These are phyloP conservation scores for Barbus barbus DNA, from an alignment of 2,113 vertebrate genomes.

Conservation along the genomic window DNA sequence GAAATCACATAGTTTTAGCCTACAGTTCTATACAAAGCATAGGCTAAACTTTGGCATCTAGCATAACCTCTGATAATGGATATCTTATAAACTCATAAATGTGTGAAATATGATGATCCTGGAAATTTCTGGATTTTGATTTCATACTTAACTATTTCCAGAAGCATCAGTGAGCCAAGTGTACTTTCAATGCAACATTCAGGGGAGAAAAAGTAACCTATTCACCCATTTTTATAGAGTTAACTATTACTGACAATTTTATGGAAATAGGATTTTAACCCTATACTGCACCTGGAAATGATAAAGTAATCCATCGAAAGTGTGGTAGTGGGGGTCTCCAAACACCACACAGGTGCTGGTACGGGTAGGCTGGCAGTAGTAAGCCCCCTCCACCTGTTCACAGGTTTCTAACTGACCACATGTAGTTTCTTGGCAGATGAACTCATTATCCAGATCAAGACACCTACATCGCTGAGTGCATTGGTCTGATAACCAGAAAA, in stretches of 20 bases:
- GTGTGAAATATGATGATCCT: background rate
- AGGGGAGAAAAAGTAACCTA: no score
- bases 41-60: background rate
- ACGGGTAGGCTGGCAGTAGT: slow-evolving; percentile 89
- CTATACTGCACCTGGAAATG: slow-evolving; percentile 83
- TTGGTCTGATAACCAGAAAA: slow-evolving; percentile 91
- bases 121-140: background rate
- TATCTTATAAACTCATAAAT: background rate
- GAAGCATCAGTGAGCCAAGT: background rate
- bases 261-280: background rate
- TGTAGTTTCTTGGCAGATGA: slow-evolving; percentile 85
- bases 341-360: slow-evolving; percentile 97
- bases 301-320: slow-evolving; percentile 97
- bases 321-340: slow-evolving; percentile 97
- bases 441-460: slow-evolving; percentile 89
- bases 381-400: slow-evolving; percentile 85
- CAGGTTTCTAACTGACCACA: slow-evolving; percentile 92
- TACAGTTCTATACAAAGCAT: background rate
- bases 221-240: no score
- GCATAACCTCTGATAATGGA: background rate
- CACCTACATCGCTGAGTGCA: slow-evolving; percentile 94
- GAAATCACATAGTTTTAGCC: background rate
- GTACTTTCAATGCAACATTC: background rate
- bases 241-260: background rate
- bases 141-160: background rate